phyloP scores from a whole-genome alignment of 2,888 invertebrate genomes.

The Pogonocherus hispidulus region DNA sequence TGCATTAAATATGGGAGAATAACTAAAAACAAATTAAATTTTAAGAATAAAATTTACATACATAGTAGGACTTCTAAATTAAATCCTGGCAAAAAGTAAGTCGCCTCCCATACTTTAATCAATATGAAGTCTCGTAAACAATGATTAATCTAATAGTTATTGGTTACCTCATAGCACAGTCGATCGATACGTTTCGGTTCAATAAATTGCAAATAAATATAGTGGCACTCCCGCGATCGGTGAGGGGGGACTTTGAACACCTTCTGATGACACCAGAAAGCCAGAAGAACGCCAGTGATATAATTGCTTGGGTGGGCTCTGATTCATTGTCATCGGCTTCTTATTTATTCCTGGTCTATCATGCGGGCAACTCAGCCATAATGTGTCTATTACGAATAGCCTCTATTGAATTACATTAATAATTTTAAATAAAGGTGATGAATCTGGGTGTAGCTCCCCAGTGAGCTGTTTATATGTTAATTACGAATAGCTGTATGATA shows the following conservation, averaged over 20 bases:
- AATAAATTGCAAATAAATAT: constrained; percentile 56
- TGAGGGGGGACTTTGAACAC: constrained; percentile 40
- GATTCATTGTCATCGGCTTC: constrained; percentile 12
- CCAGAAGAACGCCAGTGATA: not conserved
- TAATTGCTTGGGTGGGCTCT: constrained; percentile 18
- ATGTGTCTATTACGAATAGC: not conserved
- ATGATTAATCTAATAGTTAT: constrained; percentile 61
- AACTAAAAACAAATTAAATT: constrained; percentile 61
- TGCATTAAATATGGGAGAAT: constrained; percentile 57
- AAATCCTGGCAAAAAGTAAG: constrained; percentile 58
- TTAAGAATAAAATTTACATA: constrained; percentile 64
- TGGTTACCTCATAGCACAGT: constrained; percentile 53
- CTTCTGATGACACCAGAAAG: constrained; percentile 23
- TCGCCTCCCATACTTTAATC: constrained; percentile 59
- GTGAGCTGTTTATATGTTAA: not conserved
- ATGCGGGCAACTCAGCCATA: not conserved
- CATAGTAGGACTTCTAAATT: constrained; percentile 60
- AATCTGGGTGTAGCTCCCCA: not conserved
- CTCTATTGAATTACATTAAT: not conserved
- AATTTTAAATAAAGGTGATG: not conserved
- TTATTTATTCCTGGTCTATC: not conserved
- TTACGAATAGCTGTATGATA: not conserved
- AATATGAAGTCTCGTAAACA: constrained; percentile 62
- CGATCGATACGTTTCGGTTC: constrained; percentile 54
- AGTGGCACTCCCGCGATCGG: constrained; percentile 51